Conservation (phyloP, 2,888 invertebrate genomes). For the Diarsia brunnea region DNA sequence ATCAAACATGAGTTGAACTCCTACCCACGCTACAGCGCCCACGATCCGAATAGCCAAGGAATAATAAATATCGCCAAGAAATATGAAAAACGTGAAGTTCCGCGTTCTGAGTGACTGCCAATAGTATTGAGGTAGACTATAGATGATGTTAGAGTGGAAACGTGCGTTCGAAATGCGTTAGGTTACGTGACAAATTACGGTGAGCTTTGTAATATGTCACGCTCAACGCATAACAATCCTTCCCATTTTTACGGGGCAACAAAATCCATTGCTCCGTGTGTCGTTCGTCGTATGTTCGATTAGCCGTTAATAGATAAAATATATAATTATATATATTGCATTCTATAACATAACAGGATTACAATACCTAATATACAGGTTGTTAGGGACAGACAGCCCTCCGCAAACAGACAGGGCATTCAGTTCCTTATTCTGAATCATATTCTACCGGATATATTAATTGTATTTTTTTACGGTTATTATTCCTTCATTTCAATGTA, state of each 20-base stretch:
- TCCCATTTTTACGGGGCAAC: neutral
- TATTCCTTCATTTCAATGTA: too few relatives aligned
- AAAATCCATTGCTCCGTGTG: neutral
- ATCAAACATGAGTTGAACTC: slow-evolving; percentile 51
- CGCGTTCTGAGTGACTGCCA: neutral
- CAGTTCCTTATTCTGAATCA: too few relatives aligned
- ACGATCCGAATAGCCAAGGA: slow-evolving; percentile 27
- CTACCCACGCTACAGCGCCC: slow-evolving; percentile 37
- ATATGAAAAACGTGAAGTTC: slow-evolving; percentile 16
- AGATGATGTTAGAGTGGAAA: neutral
- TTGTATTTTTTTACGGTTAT: too few relatives aligned
- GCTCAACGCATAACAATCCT: neutral
- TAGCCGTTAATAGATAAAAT: too few relatives aligned
- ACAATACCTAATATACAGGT: too few relatives aligned
- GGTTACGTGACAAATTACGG: neutral
- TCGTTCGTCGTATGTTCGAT: too few relatives aligned
- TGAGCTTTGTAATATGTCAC: neutral
- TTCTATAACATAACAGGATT: too few relatives aligned
- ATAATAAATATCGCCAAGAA: slow-evolving; percentile 36
- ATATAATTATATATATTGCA: too few relatives aligned
- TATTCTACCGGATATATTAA: too few relatives aligned
- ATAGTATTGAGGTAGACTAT: neutral
- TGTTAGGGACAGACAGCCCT: too few relatives aligned
- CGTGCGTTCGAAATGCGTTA: neutral
- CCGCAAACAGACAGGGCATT: too few relatives aligned